Conservation (phyloP, 35 echinoderm and acorn worm genomes). For the Apostichopus parvimensis region DNA sequence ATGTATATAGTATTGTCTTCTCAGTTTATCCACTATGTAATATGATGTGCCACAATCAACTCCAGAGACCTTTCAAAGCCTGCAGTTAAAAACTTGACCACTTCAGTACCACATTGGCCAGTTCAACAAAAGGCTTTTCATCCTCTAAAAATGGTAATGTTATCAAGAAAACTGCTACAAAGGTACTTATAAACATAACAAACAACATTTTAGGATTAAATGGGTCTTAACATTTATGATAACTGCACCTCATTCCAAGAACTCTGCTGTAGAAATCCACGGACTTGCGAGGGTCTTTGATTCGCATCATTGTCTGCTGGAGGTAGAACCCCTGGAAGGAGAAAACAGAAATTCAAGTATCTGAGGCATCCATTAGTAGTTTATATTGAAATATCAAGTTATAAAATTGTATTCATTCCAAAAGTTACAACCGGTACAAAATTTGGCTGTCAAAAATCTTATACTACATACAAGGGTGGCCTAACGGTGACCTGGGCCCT, state of each 20-base stretch:
- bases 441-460: neutral
- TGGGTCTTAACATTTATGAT: neutral
- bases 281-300: slow-evolving; percentile 81
- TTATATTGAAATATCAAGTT: neutral
- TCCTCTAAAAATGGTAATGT: no score
- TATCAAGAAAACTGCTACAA: neutral
- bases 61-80: no score
- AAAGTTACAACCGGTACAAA: neutral
- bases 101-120: no score
- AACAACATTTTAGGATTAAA: no score
- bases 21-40: no score
- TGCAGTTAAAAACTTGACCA: no score
- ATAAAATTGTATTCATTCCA: neutral
- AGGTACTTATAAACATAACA: neutral
- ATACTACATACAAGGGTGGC: neutral
- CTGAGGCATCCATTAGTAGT: neutral
- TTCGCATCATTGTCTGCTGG: slow-evolving; percentile 94
- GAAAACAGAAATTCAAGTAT: slow-evolving; percentile 22
- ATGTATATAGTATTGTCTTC: no score
- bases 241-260: slow-evolving; percentile 89
- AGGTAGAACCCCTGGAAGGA: slow-evolving; percentile 82
- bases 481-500: neutral
- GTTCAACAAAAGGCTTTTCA: no score
- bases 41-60: no score
- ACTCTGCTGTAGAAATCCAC: slow-evolving; percentile 92